These are phyloP conservation scores for Scomber scombrus DNA, from an alignment of 2,113 vertebrate genomes.

Conservation along the genomic window DNA sequence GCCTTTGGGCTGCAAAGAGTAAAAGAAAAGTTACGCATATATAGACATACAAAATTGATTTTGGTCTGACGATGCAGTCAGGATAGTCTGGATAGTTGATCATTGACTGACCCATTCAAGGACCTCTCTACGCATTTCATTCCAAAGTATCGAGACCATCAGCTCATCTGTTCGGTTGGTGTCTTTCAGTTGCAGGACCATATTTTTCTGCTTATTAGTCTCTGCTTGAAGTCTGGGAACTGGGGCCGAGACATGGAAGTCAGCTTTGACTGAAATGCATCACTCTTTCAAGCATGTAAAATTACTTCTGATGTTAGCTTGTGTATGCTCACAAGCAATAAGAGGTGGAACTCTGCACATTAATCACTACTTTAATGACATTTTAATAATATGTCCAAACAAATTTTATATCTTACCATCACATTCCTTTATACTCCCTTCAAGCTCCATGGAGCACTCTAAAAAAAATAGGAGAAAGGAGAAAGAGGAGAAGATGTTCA, in stretches of 20 bases:
- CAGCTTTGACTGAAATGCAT: neutral
- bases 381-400: no score
- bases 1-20: slow-evolving; percentile 47
- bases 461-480: slow-evolving; percentile 47
- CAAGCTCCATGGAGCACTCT: slow-evolving; percentile 71
- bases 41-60: neutral
- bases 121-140: slow-evolving; percentile 28
- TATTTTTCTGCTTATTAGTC: slow-evolving; percentile 43
- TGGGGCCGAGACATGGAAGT: slow-evolving; percentile 40
- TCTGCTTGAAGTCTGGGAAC: slow-evolving; percentile 66
- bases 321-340: neutral
- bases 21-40: slow-evolving; percentile 6
- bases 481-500: neutral
- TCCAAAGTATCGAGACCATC: slow-evolving; percentile 60
- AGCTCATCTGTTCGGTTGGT: slow-evolving; percentile 9
- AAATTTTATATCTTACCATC: slow-evolving; percentile 66
- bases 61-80: neutral
- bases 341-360: no score
- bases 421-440: slow-evolving; percentile 52
- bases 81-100: neutral
- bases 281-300: neutral
- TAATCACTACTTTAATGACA: no score
- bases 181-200: slow-evolving; percentile 56
- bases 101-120: slow-evolving; percentile 67
- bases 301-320: neutral